Base-by-base conservation (phyloP, 2,888 invertebrate genomes). In the Oscheius sp. region DNA sequence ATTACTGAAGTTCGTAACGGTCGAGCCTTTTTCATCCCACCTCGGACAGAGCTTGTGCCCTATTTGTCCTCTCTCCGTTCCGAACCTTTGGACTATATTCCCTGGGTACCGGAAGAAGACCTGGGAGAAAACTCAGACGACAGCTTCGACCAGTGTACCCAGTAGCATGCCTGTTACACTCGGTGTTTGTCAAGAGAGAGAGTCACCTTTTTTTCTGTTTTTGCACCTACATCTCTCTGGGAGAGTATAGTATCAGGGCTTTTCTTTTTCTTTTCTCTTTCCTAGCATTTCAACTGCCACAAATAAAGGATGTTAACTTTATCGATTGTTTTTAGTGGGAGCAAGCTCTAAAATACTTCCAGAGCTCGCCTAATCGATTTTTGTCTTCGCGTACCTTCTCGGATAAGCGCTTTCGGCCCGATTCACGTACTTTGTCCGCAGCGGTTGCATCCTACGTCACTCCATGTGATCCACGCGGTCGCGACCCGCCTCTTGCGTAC, bases 21-120 rank as follows among this genome's bases (percentile, higher is more conserved):
- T 7, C 79, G 81, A 4, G 62, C 81, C 7, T 81, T 70, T 66
- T 81, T 84, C 58, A 77, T 84, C 33, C 84, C 84, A 1, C 84
- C 84, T 1, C 80, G 79, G 58, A 68, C 73, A 2, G 70, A 73
- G 3, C 79, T 84, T 3, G 78, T 84, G 2, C 60, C 76, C 11
- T 80, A 82, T 50, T 58, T 84, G 33, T 80, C 80, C 47, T 63
- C 75, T 5, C 68, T 76, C 13, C 74, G 80, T 5, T 72, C 73
- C 9, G 48, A 72, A 33, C 59, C 66, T n/a, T 70, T 80, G 33
- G 76, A 80, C 4, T 79, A 76, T 29, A 57, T 78, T 1, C 79
- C 78, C 32, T 81, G 73, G 50, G 70, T 74, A 11, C 57, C 73
- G 59, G 73, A 77, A 66, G 81, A 75, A 13, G 75, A 65, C 10